Evolutionary conservation across 2,888 invertebrate genomes (phyloP).

Genomic region (Formica aserva): DNA sequence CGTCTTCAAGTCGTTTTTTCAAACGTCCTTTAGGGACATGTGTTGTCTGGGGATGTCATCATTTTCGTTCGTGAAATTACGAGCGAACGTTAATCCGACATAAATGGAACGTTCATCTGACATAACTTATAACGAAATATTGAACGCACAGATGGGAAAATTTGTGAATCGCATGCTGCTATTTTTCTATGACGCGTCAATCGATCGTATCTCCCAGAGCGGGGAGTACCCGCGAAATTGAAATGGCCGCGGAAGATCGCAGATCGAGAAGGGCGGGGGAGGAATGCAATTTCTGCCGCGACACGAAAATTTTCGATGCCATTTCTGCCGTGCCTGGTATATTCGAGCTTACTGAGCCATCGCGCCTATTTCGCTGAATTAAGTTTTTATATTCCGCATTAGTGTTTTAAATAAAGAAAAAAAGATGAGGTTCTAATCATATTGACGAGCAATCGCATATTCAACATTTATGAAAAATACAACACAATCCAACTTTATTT

Average conservation of each 20-base stretch:
- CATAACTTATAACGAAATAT: constrained; percentile 4
- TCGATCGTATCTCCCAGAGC: constrained; percentile 44
- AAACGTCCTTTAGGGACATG: too few species aligned
- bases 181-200: constrained; percentile 51
- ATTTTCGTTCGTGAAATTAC: neutral
- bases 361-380: constrained; percentile 37
- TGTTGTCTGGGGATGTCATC: neutral
- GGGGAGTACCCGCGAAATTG: constrained; percentile 53
- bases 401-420: neutral
- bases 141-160: neutral
- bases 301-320: constrained; percentile 54
- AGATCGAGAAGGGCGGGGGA: neutral
- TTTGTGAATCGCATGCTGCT: constrained; percentile 42
- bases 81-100: neutral
- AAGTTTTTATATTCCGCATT: constrained; percentile 18
- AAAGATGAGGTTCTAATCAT: neutral
- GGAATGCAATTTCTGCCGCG: constrained; percentile 55
- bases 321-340: constrained; percentile 32
- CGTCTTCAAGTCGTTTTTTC: too few species aligned
- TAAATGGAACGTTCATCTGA: neutral
- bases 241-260: constrained; percentile 51
- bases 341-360: constrained; percentile 49
- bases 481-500: neutral
- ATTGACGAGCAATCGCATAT: neutral
- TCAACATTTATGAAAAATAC: constrained; percentile 11